These are phyloP conservation scores for Pristionchus mayeri DNA, from an alignment of 2,888 invertebrate species.

Conservation along the genomic window DNA sequence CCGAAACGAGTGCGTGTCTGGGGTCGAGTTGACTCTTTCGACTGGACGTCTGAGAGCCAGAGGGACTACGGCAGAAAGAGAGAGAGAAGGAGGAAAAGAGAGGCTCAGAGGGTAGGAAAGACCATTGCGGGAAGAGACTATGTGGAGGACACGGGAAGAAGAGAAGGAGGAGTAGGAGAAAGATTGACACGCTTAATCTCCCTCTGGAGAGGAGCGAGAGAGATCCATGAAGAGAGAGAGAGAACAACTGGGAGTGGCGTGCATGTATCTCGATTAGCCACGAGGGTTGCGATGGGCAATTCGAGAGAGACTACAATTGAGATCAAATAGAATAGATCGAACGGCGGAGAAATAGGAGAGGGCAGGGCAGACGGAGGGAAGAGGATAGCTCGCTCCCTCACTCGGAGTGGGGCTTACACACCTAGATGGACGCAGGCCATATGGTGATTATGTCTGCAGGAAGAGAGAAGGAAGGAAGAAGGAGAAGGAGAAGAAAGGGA, in stretches of 20 bases:
- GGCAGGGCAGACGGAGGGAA: too few relatives aligned
- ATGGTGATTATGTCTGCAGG: slow-evolving; percentile 26
- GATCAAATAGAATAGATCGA: slow-evolving; percentile 36
- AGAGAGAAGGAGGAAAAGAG: slow-evolving; percentile 34
- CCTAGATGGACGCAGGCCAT: background rate
- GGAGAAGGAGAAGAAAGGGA: background rate
- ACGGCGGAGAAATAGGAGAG: slow-evolving; percentile 37
- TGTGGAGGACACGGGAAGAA: slow-evolving; percentile 28
- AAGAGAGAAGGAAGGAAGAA: background rate
- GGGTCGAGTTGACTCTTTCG: slow-evolving; percentile 43
- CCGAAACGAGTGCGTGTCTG: slow-evolving; percentile 42
- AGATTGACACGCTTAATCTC: slow-evolving; percentile 37
- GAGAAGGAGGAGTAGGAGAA: too few relatives aligned
- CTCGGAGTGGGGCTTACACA: slow-evolving; percentile 22
- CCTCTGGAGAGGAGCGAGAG: slow-evolving; percentile 24
- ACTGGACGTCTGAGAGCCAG: slow-evolving; percentile 39
- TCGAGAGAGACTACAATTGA: slow-evolving; percentile 23
- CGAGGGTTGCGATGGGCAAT: slow-evolving; percentile 4
- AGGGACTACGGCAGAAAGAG: slow-evolving; percentile 16
- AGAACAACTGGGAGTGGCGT: slow-evolving; percentile 5
- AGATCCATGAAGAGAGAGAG: background rate
- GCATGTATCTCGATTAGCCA: background rate
- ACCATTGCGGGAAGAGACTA: background rate
- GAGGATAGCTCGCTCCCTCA: background rate
- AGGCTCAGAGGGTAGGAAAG: background rate